phyloP scores from a whole-genome alignment of 2,113 vertebrate species.

The Hemiprocne comata region DNA sequence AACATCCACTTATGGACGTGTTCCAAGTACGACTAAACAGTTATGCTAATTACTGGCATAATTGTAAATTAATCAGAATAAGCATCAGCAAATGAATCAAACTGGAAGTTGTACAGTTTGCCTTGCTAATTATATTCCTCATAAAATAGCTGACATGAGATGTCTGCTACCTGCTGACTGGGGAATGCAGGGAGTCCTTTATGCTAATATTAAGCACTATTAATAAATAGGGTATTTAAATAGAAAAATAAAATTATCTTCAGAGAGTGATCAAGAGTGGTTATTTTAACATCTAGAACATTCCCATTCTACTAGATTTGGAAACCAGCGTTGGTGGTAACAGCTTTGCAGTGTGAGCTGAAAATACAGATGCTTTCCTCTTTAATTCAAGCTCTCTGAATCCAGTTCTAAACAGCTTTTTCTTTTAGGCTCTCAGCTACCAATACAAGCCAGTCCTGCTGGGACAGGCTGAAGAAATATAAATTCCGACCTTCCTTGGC shows the following conservation, averaged over 20 bases:
- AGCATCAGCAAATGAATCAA: slow-evolving; percentile 45
- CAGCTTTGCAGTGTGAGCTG: not conserved
- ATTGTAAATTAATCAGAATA: slow-evolving; percentile 50
- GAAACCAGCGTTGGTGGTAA: not conserved
- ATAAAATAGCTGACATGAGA: slow-evolving; percentile 19
- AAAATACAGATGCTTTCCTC: not conserved
- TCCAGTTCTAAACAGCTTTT: not conserved
- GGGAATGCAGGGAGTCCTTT: not conserved
- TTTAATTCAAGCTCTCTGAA: not conserved
- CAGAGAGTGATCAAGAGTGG: not conserved
- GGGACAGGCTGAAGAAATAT: not conserved
- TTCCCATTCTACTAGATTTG: not conserved
- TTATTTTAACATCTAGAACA: not conserved
- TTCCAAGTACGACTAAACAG: slow-evolving; percentile 56
- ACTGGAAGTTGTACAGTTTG: slow-evolving; percentile 20
- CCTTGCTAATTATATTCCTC: slow-evolving; percentile 36
- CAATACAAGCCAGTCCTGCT: not conserved
- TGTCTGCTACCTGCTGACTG: slow-evolving; percentile 47
- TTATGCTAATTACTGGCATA: slow-evolving; percentile 36
- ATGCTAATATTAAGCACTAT: slow-evolving; percentile 11
- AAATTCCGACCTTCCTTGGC: not conserved
- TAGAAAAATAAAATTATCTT: slow-evolving; percentile 32
- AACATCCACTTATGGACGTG: slow-evolving; percentile 16
- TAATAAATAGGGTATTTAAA: slow-evolving; percentile 33
- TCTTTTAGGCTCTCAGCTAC: not conserved